phyloP scores from a whole-genome alignment of 2,888 invertebrate genomes.

The Polydrusus pterygomalis region DNA sequence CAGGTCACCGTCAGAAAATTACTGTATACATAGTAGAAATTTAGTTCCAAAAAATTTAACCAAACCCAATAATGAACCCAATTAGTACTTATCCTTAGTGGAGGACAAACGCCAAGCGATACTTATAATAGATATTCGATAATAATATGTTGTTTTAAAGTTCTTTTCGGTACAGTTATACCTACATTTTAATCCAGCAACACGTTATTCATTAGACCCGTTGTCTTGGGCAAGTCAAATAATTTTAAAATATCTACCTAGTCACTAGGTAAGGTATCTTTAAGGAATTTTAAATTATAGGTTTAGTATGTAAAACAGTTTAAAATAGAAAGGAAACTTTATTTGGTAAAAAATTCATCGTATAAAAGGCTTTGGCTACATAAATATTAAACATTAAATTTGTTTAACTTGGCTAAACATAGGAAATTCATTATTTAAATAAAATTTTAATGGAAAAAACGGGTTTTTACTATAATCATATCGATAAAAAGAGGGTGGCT shows the following conservation, averaged over 20 bases:
- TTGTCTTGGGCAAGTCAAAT: background rate
- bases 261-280: slow-evolving; percentile 4
- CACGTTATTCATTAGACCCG: background rate
- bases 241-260: background rate
- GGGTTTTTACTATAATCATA: too few species aligned
- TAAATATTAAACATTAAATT: background rate
- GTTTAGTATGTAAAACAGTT: slow-evolving; percentile 22
- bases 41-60: too few species aligned
- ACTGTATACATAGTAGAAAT: too few species aligned
- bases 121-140: too few species aligned
- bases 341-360: slow-evolving; percentile 1
- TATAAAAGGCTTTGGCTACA: background rate
- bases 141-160: too few species aligned
- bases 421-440: too few species aligned
- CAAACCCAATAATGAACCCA: too few species aligned
- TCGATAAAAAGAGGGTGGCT: too few species aligned
- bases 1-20: too few species aligned
- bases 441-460: too few species aligned
- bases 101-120: too few species aligned
- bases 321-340: slow-evolving; percentile 11
- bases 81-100: too few species aligned
- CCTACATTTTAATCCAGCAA: background rate
- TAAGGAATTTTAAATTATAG: slow-evolving; percentile 29
- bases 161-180: background rate
- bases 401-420: background rate